Evolutionary conservation across 1,140 invertebrate species (phyloP).

Genomic region (Cryptotermes secundus): DNA sequence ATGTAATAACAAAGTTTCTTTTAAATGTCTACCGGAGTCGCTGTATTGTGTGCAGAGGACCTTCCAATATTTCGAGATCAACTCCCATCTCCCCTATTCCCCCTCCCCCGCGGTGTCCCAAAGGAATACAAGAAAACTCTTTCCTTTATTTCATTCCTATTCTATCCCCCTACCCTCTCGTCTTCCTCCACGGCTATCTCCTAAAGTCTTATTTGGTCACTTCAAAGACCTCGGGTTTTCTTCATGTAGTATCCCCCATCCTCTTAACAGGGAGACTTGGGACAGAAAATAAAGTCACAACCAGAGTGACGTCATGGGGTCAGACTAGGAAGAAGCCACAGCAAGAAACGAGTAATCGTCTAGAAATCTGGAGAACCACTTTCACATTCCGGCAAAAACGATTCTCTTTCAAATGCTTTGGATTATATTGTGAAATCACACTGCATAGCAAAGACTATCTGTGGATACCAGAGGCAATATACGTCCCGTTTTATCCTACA

Average conservation of each 20-base stretch:
- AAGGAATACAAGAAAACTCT: background rate
- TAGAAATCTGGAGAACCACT: background rate
- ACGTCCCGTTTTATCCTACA: too few species aligned
- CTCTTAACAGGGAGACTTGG: background rate
- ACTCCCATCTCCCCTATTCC: background rate
- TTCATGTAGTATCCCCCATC: too few species aligned
- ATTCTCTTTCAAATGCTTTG: background rate
- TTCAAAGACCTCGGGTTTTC: background rate
- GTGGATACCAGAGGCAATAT: too few species aligned
- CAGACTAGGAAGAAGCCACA: background rate
- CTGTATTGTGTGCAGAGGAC: background rate
- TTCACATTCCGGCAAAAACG: background rate
- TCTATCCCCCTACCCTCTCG: background rate
- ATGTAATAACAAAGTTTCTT: too few species aligned
- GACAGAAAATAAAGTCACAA: background rate
- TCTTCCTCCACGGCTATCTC: background rate
- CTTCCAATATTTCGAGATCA: slow-evolving; percentile 1
- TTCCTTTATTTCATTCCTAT: background rate
- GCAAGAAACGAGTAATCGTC: too few species aligned
- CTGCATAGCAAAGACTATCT: too few species aligned
- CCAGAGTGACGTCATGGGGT: background rate
- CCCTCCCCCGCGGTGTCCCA: too few species aligned
- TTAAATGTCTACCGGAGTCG: too few species aligned
- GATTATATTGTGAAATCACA: background rate
- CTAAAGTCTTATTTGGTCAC: slow-evolving; percentile 15